Base-by-base conservation (phyloP, 2,113 vertebrate genomes). In the Tragelaphus imberbis region DNA sequence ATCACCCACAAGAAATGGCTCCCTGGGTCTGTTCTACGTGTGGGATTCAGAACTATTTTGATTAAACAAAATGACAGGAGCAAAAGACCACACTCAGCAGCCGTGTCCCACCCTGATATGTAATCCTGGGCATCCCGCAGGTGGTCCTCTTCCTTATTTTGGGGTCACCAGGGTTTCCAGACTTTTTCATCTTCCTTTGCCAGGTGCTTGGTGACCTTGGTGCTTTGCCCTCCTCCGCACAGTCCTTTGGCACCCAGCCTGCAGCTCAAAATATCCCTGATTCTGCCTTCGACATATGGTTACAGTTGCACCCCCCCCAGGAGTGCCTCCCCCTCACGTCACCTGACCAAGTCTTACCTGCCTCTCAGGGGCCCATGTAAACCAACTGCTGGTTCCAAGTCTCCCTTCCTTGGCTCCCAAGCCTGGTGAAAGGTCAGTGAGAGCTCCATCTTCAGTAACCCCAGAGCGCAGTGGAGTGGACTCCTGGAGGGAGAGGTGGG, bases 91-190 rank as follows among this genome's bases (percentile, higher is more conserved):
- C 7, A 1, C 4, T 7, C 8, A 2, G 49, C 1, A 0, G 23
- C 6, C 9, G 1, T 2, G 2, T 6, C 56, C 80, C 6, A 4
- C 40, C 30, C 23, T 5, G 25, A 33, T 7, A 14, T 21, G 10
- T 2, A 3, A 28, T 1, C 2, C 6, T 3, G 55, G 17, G 36
- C 53, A 9, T 25, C 63, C 84, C 0, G 1, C 6, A 0, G 0
- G 9, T 17, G 0, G 4, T 23, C 28, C 75, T 30, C 30, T 0
- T 3, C 40, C 16, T 2, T 19, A 36, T 25, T 4, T 5, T 23
- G 49, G 23, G 21, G n/a, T 25, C 13, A 3, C 49, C 0, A 5
- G 1, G 7, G 36, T 8, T 82, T n/a, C 0, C 25, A 17, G 2
- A 59, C 75, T 9, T 15, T 23, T 61, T 33, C 28, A 13, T 44